Percentiles rank a stretch among this genome's conserved stretches.
Evolutionary conservation across 2,888 invertebrate genomes (phyloP).

Genomic region (Gonocerus acuteangulatus): DNA sequence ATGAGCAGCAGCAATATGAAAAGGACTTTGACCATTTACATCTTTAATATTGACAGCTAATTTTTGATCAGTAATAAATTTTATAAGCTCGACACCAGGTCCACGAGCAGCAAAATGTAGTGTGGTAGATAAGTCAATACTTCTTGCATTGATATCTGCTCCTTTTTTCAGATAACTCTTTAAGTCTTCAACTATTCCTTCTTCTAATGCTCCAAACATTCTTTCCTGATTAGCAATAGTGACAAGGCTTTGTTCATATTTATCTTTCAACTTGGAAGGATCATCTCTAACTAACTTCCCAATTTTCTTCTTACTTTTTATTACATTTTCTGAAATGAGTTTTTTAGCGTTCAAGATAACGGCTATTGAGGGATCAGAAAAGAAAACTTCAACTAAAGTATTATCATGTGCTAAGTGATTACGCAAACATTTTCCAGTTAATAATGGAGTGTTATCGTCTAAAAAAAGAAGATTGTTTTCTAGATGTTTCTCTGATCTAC

Average conservation of each 20-base stretch:
- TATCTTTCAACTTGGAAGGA: not conserved
- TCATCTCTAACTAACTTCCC: not conserved
- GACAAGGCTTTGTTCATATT: not conserved
- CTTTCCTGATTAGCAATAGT: not conserved
- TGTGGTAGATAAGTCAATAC: not conserved
- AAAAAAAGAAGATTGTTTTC: conserved; percentile 34
- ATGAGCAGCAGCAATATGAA: not conserved
- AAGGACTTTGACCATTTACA: not conserved
- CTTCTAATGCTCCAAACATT: not conserved
- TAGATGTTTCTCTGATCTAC: conserved; percentile 2
- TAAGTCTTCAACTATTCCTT: not conserved
- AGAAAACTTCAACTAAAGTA: conserved; percentile 30
- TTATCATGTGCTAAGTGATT: conserved; percentile 37
- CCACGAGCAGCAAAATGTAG: not conserved
- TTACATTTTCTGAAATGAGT: not conserved
- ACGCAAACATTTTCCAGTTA: conserved; percentile 37
- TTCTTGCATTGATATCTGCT: not conserved
- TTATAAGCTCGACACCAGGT: not conserved
- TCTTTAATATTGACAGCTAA: not conserved
- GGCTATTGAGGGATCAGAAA: conserved; percentile 29
- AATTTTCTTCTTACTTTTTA: not conserved
- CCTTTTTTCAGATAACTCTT: not conserved
- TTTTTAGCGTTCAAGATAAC: not conserved
- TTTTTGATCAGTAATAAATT: not conserved
- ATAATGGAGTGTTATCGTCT: conserved; percentile 34